Evolutionary conservation across 1,140 invertebrate genomes (phyloP).

Genomic region (Stenopsyche tienmushanensis): DNA sequence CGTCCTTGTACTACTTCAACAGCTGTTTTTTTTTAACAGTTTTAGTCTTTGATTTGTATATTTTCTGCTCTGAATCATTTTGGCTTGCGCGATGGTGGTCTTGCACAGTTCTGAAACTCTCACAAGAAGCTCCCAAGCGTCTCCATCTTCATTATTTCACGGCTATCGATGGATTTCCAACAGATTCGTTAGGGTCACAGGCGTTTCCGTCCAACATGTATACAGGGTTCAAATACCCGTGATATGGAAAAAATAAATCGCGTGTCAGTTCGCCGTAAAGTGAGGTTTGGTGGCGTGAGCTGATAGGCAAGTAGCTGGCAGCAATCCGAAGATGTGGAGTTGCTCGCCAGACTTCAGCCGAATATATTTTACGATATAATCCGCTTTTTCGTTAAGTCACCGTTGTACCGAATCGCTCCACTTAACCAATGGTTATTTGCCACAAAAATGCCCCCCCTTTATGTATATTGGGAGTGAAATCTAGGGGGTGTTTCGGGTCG

Average conservation of each 20-base stretch:
- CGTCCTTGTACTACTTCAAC: too few relatives aligned
- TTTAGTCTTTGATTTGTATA: too few relatives aligned
- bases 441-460: not conserved
- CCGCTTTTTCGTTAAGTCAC: not conserved
- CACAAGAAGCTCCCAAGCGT: too few relatives aligned
- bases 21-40: too few relatives aligned
- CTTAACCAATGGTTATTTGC: slow-evolving; percentile 3
- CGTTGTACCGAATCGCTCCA: slow-evolving; percentile 3
- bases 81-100: too few relatives aligned
- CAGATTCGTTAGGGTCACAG: not conserved
- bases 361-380: slow-evolving; percentile 11
- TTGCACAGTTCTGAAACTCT: too few relatives aligned
- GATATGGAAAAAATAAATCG: slow-evolving; percentile 27
- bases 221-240: slow-evolving; percentile 22
- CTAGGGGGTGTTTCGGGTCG: too few relatives aligned
- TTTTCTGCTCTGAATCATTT: too few relatives aligned
- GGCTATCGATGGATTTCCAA: not conserved
- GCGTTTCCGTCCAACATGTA: not conserved
- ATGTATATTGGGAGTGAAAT: too few relatives aligned
- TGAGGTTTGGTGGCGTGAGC: slow-evolving; percentile 25
- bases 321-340: slow-evolving; percentile 1
- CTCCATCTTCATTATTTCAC: too few relatives aligned
- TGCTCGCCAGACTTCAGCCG: not conserved
- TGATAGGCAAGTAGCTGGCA: not conserved
- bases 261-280: slow-evolving; percentile 31